Percentiles rank a stretch among this genome's conserved stretches.
Conservation (phyloP, 2,888 invertebrate species). For the Nomada goodeniana region DNA sequence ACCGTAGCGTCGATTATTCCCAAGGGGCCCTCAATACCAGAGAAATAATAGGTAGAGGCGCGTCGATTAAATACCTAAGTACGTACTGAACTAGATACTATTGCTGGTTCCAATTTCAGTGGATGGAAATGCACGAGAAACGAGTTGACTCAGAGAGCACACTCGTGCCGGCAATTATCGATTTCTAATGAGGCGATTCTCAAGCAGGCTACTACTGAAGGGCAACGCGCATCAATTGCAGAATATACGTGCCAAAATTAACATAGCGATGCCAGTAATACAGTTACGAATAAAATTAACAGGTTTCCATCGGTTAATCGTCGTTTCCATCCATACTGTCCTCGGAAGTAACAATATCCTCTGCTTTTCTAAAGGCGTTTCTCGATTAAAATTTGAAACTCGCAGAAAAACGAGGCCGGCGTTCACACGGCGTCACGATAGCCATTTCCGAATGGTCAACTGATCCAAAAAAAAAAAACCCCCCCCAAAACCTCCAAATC, state of each 20-base stretch:
- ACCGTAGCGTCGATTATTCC: neutral
- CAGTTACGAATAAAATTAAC: neutral
- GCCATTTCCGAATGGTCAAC: too few relatives aligned
- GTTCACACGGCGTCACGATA: too few relatives aligned
- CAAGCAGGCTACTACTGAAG: neutral
- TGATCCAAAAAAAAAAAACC: too few relatives aligned
- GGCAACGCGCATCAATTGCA: neutral
- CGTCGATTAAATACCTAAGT: neutral
- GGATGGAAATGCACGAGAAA: constrained; percentile 13
- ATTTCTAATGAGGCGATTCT: constrained; percentile 28
- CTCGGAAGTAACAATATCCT: too few relatives aligned
- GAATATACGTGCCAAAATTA: neutral
- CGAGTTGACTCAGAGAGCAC: constrained; percentile 16
- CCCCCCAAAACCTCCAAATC: too few relatives aligned
- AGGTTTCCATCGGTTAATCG: too few relatives aligned
- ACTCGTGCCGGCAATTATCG: constrained; percentile 14
- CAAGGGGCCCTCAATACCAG: neutral
- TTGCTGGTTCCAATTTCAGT: constrained; percentile 1
- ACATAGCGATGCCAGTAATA: neutral
- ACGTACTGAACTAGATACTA: constrained; percentile 17
- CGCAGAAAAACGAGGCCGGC: too few relatives aligned
- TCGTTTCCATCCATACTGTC: too few relatives aligned
- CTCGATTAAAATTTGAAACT: too few relatives aligned
- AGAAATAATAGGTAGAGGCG: neutral
- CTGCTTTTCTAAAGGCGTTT: too few relatives aligned